Evolutionary conservation across 35 echinoderm and acorn worm species (phyloP), one percentile per base, ranked within the genome.

Genomic region (Patiria miniata): DNA sequence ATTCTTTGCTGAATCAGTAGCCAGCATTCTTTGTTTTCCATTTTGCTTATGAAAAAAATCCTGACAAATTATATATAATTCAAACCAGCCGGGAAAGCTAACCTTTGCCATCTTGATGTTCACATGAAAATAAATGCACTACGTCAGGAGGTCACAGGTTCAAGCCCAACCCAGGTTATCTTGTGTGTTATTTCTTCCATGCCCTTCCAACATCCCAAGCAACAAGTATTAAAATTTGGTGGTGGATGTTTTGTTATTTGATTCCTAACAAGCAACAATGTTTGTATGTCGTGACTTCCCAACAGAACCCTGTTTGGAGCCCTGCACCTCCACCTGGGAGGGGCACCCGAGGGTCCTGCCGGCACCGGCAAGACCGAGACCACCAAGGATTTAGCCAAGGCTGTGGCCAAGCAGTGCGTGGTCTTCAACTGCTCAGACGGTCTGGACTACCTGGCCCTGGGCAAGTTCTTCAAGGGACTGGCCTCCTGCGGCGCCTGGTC

Each of bases 371-470:
- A 97, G 56, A 97, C 95, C 21, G 95, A 97, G 73, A 97, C 95
- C 50, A 97, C 95, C 76, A 97, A 97, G 78, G 95, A 97, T 91
- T 78, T 97, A 51, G 95, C 95, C 65, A 97, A 97, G 79, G 95
- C 95, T 68, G 95, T 97, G 14, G 95, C 95, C 77, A 97, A 97
- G 78, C 95, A 97, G 77, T 97, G 95, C 61, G 95, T 97, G 80
- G 95, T 97, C 14, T 97, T 97, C 82, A 97, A 97, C 79, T 97
- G 95, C 78, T 97, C 95, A 1, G 95, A 97, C 83, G 95, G 95
- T 59, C 89, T 97, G 81, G 95, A 97, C 55, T 97, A 97, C 89
- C 88, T 97, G 17, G 95, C 95, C 51, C 77, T 97, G 44, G 95
- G 95, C 0, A 97, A 97, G 53, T 97, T 97, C 81, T 97, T 97